A percentile compares a stretch with the other conserved stretches of the same genome.
These are phyloP conservation scores for Drosophila setifemur DNA, from an alignment of 1,140 invertebrate species.

Conservation along the genomic window DNA sequence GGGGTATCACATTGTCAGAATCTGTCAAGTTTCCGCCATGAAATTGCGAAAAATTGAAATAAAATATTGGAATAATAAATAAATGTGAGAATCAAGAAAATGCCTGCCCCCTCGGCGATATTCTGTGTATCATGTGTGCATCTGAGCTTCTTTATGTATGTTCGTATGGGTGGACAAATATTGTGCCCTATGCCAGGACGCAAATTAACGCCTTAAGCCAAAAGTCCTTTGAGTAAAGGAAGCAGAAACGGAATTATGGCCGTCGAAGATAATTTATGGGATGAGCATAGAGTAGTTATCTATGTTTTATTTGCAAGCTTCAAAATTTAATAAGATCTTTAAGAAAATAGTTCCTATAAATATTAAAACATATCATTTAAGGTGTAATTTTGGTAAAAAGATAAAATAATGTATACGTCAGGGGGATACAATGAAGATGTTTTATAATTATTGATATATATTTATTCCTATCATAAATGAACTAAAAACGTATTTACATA, in stretches of 20 bases:
- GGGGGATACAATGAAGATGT: no score
- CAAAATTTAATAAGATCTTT: no score
- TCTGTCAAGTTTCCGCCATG: conserved; percentile 83
- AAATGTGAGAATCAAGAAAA: conserved; percentile 53
- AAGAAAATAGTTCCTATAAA: no score
- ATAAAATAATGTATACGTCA: no score
- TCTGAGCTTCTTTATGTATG: conserved; percentile 12
- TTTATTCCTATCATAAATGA: no score
- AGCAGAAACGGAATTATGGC: conserved; percentile 15
- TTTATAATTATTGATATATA: no score
- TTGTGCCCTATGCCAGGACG: conserved; percentile 36
- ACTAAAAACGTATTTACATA: no score
- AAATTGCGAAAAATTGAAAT: conserved; percentile 78
- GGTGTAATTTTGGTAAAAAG: no score
- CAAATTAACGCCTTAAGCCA: conserved; percentile 33
- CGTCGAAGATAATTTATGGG: conserved; percentile 1
- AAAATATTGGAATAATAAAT: conserved; percentile 78
- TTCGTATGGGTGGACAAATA: conserved; percentile 28
- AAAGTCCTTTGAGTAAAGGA: not conserved
- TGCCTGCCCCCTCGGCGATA: conserved; percentile 15
- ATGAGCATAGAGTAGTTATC: not conserved
- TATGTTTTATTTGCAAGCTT: no score
- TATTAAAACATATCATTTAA: no score
- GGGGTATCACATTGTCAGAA: conserved; percentile 90
- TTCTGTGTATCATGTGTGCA: conserved; percentile 24